Evolutionary conservation across 2,888 invertebrate species (phyloP).

Genomic region (Corbicula japonica): DNA sequence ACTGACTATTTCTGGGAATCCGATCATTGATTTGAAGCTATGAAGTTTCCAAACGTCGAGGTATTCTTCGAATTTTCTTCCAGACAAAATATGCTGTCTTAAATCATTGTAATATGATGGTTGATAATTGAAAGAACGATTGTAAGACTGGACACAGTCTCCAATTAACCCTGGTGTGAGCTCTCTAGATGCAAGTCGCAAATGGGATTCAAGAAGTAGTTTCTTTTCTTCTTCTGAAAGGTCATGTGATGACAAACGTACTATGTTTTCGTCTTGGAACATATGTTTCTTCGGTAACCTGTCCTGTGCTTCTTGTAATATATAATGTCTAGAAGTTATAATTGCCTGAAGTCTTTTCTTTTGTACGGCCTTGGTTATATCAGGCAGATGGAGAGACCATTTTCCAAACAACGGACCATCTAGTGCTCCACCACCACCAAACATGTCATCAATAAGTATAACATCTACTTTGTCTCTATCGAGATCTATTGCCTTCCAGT

Average conservation of each 20-base stretch:
- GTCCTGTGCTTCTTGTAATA: slow-evolving; percentile 38
- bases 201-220: slow-evolving; percentile 29
- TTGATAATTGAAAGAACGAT: too few species aligned
- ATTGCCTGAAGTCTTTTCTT: slow-evolving; percentile 27
- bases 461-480: slow-evolving; percentile 2
- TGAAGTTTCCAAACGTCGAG: too few species aligned
- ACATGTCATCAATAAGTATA: slow-evolving; percentile 55
- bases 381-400: slow-evolving; percentile 35
- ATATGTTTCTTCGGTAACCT: slow-evolving; percentile 3
- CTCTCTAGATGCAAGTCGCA: neutral
- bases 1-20: slow-evolving; percentile 54
- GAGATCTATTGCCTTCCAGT: slow-evolving; percentile 43
- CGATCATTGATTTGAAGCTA: slow-evolving; percentile 38
- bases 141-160: neutral
- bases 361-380: slow-evolving; percentile 24
- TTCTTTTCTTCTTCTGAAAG: slow-evolving; percentile 37
- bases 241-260: slow-evolving; percentile 33
- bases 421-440: slow-evolving; percentile 46
- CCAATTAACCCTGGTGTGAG: neutral
- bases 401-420: slow-evolving; percentile 33
- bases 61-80: too few species aligned
- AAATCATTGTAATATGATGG: too few species aligned
- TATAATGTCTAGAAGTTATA: slow-evolving; percentile 52
- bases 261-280: slow-evolving; percentile 40
- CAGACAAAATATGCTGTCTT: too few species aligned